Base-by-base conservation (phyloP, 2,113 vertebrate species). In the Gallinago undulata region DNA sequence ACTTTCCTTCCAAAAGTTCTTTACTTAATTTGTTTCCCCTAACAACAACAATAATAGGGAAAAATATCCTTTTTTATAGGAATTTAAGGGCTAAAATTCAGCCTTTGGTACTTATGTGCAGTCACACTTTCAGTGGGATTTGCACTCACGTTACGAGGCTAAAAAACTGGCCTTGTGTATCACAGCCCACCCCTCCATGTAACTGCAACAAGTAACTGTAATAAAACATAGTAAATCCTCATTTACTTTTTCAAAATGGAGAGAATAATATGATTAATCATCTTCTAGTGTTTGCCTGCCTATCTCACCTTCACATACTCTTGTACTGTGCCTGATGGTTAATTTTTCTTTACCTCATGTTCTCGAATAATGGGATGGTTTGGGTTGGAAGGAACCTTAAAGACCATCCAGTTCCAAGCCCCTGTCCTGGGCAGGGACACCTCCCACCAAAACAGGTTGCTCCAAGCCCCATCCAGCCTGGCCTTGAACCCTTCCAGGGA, bases 21-120 rank as follows among this genome's bases (percentile, higher is more conserved):
- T 86, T 84, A 33, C 39, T 53, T 41, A 81, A 17, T 75, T 94
- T 93, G 25, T 96, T 95, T 94, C 76, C 79, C 69, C 11, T 89
- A 93, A 92, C 82, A 80, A 89, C 84, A 92, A 69, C 5, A 96
- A 67, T 57, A 94, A 91, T 59, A 84, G 55, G 31, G 4, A 53
- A 76, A 94, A 92, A 56, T 48, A 59, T 1, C 59, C 19, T 15
- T 73, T 95, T 93, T 89, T n/a, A 41, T 55, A 75, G 25, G 23
- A 74, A 30, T 31, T 73, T 47, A 43, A 77, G n/a, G 39, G 66
- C 57, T 59, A 86, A 86, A 90, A 55, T 90, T 53, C 53, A 62
- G 74, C 68, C 66, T 80, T 63, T 60, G 43, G 24, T 87, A 53
- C 35, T 89, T 67, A 28, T 0, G 2, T 7, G 9, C 27, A 79